Base-by-base conservation (phyloP, 2,888 invertebrate species). In the Trachelus tabidus region DNA sequence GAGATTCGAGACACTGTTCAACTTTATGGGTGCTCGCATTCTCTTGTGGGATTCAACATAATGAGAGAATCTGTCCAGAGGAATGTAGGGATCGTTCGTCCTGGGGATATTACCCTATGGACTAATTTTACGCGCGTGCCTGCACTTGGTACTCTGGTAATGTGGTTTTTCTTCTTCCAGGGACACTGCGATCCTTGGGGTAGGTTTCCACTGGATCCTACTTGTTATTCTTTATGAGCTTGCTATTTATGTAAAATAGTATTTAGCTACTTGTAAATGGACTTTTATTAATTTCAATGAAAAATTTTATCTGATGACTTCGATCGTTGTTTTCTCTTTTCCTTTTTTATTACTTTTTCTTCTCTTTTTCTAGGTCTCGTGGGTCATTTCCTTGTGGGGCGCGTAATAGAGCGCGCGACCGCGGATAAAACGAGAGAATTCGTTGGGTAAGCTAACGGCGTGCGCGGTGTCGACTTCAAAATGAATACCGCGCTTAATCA, bases 351-450 rank as follows among this genome's bases (percentile, higher is more conserved):
- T 15, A 15, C 40, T 6, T 23, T 56, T 23, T 56, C 56, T 56
- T 23, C 75, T 75, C 69, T 74, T 75, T 71, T 75, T 71, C 31
- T 71, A 37, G 73, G 82, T 79, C 82, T 81, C 80, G 82, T 82
- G 79, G 82, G 80, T 80, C 78, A 77, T 77, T 76, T 76, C 73
- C 12, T n/a, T 75, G 80, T 78, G 80, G 82, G 74, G 2, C 34
- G 35, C 35, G n/a, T 74, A 9, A 33, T 30, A 34, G 74, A 76
- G 73, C 75, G 76, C 75, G 73, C 75, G 73, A 75, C 78, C 78
- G 75, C 73, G 73, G 30, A 76, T 69, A 31, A 31, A 30, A 31
- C 73, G 73, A 75, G 76, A 34, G 23, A 74, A 15, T 34, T 15
- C 23, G 35, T 33, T 35, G 15, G 30, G 74, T n/a, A 33, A 23